Base-by-base conservation (phyloP, 2,113 vertebrate species). In the Lamprologus lemairii region DNA sequence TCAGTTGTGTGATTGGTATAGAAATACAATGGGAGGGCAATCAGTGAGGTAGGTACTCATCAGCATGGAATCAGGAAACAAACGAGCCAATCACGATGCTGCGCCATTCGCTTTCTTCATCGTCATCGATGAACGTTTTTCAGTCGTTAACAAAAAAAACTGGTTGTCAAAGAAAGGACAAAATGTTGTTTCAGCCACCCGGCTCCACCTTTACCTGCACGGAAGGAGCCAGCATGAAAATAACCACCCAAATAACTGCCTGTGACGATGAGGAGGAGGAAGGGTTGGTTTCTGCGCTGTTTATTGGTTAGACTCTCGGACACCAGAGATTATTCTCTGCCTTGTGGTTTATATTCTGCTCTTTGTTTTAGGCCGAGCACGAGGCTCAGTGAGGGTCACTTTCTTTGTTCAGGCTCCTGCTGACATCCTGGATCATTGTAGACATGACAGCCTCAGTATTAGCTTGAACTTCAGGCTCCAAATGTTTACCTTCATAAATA, bases 361-460 rank as follows among this genome's bases (percentile, higher is more conserved):
- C 21, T 5, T 73, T 73, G 0, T 45, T 71, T 71, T 23, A 10
- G 9, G 33, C 19, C 1, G 21, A 45, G 6, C 40, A 75, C 14
- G 2, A 45, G 68, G 23, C 14, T 45, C 37, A 28, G 65, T 40
- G 63, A 68, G 10, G 35, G 1, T 71, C 37, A 23, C 13, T 0
- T 9, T 16, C 13, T 42, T 6, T 42, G 37, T 0, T 42, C 37
- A 23, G 65, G 12, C 63, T 68, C 63, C n/a, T 68, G 65, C 65
- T 71, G 3, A 68, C 68, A 17, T 23, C 68, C 40, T 73, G 40
- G 26, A 16, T 26, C 37, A 0, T 0, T 8, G n/a, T 26, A 73
- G 4, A 0, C 0, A 45, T 26, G 40, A 3, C 0, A 45, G 21
- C 37, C 14, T 73, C 40, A 4, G 14, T 73, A 26, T 16, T 45